Conservation (phyloP, 64 coral and sea anemone genomes). For the Pachyseris speciosa region DNA sequence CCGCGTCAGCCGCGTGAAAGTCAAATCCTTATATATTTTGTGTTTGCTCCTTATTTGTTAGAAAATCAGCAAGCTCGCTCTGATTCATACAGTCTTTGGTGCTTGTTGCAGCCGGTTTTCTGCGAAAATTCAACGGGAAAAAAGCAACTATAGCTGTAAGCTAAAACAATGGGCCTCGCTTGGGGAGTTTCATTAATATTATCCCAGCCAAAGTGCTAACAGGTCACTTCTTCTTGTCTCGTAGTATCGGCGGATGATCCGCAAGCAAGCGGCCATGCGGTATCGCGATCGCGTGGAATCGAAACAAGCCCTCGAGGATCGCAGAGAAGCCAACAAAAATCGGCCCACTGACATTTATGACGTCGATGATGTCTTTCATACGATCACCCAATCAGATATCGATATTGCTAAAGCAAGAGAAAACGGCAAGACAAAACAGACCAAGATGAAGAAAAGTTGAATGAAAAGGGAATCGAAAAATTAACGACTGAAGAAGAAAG, state of each 20-base stretch:
- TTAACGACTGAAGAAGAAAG: background rate
- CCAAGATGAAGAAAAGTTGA: background rate
- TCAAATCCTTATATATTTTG: no score
- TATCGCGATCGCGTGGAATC: conserved; percentile 77
- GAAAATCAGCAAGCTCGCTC: no score
- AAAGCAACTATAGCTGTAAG: no score
- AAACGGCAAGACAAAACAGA: background rate
- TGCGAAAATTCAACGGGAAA: background rate
- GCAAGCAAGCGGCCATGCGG: conserved; percentile 81
- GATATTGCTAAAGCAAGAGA: conserved; percentile 58
- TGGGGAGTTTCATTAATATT: no score
- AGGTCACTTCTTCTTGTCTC: background rate
- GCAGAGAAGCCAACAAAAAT: conserved; percentile 79
- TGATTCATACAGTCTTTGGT: no score
- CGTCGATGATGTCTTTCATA: conserved; percentile 96
- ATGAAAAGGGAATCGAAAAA: no score
- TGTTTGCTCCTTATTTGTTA: no score
- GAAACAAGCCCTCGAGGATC: conserved; percentile 66
- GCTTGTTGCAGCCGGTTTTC: no score
- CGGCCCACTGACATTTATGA: conserved; percentile 82
- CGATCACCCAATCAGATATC: conserved; percentile 94
- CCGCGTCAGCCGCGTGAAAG: no score
- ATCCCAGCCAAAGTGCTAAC: background rate
- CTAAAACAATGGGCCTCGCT: no score
- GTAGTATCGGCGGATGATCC: conserved; percentile 88